Base-by-base conservation (phyloP, 2,888 invertebrate species). In the Troides aeacus region DNA sequence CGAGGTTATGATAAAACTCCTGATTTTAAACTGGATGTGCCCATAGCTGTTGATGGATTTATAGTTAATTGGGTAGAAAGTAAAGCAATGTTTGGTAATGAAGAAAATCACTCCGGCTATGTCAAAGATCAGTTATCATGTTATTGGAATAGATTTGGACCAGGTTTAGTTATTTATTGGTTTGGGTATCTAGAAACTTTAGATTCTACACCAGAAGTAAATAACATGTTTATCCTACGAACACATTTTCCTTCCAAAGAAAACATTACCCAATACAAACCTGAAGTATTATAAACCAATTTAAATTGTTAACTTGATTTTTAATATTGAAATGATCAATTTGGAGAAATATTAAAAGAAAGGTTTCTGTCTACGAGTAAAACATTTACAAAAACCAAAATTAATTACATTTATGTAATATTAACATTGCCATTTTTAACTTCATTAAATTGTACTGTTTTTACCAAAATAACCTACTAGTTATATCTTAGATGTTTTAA, bases 21-120 rank as follows among this genome's bases (percentile, higher is more conserved):
- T 0, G 99, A 99, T 85, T 94, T 98, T 62, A 98, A 97, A 88
- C 92, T 99, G 66, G 97, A 97, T 83, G 94, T 98, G 30, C 98
- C 98, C 0, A 95, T 98, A 73, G 96, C 97, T 46, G 94, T 97
- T 36, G 96, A 97, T 84, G 97, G 97, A 2, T 95, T 95, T 78
- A 95, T 98, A 39, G 94, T 99, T 0, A 97, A 98, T 84, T 99
- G 99, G 99, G 97, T 99, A 72, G 99, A 99, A 88, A 98, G 98
- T 78, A 99, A 99, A 90, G 99, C 98, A 0, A 94, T 97, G n/a
- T 99, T 99, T 93, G 98, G 97, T 4, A 97, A 97, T 88, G 93
- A 94, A 74, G 95, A 95, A 77, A 95, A 95, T 68, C 98, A 99
- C 86, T 94, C 94, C 61, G 95, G 94, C 17, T 97, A 98, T 85